Percentiles rank a stretch among this genome's conserved stretches.
Evolutionary conservation across 2,113 vertebrate genomes (phyloP).

Genomic region (Lutjanus erythropterus): DNA sequence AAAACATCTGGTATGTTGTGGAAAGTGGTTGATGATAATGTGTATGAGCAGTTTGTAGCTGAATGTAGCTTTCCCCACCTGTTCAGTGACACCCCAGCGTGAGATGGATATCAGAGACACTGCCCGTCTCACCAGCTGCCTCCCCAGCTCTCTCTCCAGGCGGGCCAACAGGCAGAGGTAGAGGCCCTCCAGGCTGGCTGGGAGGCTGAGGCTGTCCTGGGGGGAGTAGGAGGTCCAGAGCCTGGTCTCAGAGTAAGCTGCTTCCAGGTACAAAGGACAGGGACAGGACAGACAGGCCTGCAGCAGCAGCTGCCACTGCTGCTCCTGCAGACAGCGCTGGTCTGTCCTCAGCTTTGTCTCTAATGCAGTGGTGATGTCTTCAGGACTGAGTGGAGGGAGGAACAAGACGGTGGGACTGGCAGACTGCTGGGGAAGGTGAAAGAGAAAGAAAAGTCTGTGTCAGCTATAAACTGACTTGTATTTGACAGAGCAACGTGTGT

Average conservation of each 20-base stretch:
- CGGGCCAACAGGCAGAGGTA: constrained; percentile 67
- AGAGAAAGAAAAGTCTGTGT: neutral
- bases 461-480: neutral
- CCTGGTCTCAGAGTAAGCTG: constrained; percentile 75
- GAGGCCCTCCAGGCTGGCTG: constrained; percentile 66
- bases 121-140: constrained; percentile 73
- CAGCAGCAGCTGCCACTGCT: constrained; percentile 71
- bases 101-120: constrained; percentile 76
- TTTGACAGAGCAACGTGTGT: neutral
- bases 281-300: constrained; percentile 77
- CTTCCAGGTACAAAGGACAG: constrained; percentile 76
- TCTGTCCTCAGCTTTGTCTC: constrained; percentile 61
- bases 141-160: constrained; percentile 78
- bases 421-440: constrained; percentile 27
- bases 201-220: constrained; percentile 58
- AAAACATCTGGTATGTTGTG: neutral
- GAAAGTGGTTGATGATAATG: neutral
- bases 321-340: constrained; percentile 58
- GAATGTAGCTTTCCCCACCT: constrained; percentile 43
- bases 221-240: constrained; percentile 76
- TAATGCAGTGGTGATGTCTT: constrained; percentile 71
- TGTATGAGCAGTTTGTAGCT: neutral
- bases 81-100: constrained; percentile 76
- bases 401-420: constrained; percentile 57
- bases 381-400: constrained; percentile 68